Evolutionary conservation across 1,140 invertebrate genomes (phyloP).

Genomic region (Drosophila sp.): DNA sequence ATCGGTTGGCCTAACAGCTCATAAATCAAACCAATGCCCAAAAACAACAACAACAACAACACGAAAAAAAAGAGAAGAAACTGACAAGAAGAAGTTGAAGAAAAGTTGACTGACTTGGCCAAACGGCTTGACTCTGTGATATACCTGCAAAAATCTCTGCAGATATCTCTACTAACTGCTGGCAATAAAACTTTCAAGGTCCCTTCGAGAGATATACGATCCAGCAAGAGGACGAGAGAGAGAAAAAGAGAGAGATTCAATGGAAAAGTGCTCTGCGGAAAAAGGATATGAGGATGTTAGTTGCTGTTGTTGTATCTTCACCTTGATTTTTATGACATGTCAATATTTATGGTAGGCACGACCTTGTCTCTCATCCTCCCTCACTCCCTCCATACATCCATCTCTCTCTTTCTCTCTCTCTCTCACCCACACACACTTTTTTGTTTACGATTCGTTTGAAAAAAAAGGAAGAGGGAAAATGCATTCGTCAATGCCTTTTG

Average conservation of each 20-base stretch:
- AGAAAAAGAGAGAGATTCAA: conserved; percentile 42
- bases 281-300: conserved; percentile 57
- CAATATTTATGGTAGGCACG: conserved; percentile 79
- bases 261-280: conserved; percentile 73
- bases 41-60: not conserved
- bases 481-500: conserved; percentile 3
- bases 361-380: conserved; percentile 52
- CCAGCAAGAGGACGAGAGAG: not conserved
- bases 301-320: conserved; percentile 43
- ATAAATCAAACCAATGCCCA: conserved; percentile 58
- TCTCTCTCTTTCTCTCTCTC: conserved; percentile 14
- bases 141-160: conserved; percentile 30
- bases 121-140: conserved; percentile 61
- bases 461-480: conserved; percentile 33
- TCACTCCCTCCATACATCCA: not conserved
- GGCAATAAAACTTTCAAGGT: conserved; percentile 68
- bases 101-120: conserved; percentile 70
- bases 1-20: conserved; percentile 58
- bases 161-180: conserved; percentile 15
- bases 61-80: not conserved
- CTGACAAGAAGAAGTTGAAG: conserved; percentile 13
- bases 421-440: conserved; percentile 24
- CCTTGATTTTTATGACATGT: conserved; percentile 78
- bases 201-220: not conserved
- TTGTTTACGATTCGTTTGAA: conserved; percentile 74